A percentile compares a stretch with the other conserved stretches of the same genome.
Conservation (phyloP, 2,888 invertebrate species). For the Criorhina ranunculi region DNA sequence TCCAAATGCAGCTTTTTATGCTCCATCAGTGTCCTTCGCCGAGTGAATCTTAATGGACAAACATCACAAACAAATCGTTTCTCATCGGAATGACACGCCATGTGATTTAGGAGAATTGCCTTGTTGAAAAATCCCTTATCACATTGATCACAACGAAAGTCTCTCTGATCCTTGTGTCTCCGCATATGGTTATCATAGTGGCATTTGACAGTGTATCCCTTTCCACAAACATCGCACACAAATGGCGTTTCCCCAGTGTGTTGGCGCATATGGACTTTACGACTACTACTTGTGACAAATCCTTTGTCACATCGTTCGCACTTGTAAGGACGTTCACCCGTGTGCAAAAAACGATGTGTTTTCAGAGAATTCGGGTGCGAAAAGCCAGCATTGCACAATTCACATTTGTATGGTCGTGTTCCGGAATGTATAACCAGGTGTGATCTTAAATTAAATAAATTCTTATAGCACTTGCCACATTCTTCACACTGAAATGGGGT, state of each 20-base stretch:
- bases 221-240: slow-evolving; percentile 56
- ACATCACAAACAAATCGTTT: slow-evolving; percentile 81
- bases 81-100: slow-evolving; percentile 81
- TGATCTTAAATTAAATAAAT: slow-evolving; percentile 52
- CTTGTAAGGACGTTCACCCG: slow-evolving; percentile 77
- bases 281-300: slow-evolving; percentile 82
- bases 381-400: slow-evolving; percentile 59
- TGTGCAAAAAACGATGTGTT: slow-evolving; percentile 64
- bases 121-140: slow-evolving; percentile 82
- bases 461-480: slow-evolving; percentile 68
- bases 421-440: slow-evolving; percentile 65
- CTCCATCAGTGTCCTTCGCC: slow-evolving; percentile 81
- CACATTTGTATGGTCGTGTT: slow-evolving; percentile 65
- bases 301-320: slow-evolving; percentile 82
- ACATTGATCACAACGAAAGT: slow-evolving; percentile 80
- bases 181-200: slow-evolving; percentile 80
- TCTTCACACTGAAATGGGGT: slow-evolving; percentile 67
- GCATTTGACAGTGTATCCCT: slow-evolving; percentile 55
- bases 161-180: slow-evolving; percentile 80
- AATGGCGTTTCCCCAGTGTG: slow-evolving; percentile 67
- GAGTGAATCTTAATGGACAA: slow-evolving; percentile 81
- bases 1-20: slow-evolving; percentile 81
- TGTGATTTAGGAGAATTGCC: slow-evolving; percentile 81
- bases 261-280: slow-evolving; percentile 78
- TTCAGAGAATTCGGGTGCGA: slow-evolving; percentile 64